Evolutionary conservation across 2,888 invertebrate species (phyloP).

Genomic region (Pandemis corylana): DNA sequence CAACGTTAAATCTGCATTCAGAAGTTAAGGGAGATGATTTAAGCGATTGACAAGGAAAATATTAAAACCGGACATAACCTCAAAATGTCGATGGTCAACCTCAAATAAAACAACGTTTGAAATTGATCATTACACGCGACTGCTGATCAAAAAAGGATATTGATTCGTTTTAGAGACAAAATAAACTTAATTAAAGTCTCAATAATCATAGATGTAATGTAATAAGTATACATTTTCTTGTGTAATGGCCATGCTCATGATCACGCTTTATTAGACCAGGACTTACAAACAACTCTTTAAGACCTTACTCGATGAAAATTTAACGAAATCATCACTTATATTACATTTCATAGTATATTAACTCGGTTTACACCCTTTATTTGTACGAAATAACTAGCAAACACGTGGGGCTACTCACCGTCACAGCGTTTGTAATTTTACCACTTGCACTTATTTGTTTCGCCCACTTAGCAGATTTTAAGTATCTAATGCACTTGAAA

Average conservation of each 20-base stretch:
- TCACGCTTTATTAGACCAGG: neutral
- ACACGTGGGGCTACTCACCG: slow-evolving; percentile 56
- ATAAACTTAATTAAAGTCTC: neutral
- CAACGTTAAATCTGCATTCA: neutral
- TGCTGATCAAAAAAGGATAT: neutral
- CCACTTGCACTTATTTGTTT: slow-evolving; percentile 59
- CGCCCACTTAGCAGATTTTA: slow-evolving; percentile 49
- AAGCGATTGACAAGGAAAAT: neutral
- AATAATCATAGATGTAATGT: neutral
- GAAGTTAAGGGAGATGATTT: neutral
- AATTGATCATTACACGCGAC: neutral
- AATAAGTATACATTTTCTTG: neutral
- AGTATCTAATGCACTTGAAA: slow-evolving; percentile 50
- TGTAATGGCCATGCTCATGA: neutral
- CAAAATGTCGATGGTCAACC: slow-evolving; percentile 41
- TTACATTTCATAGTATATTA: slow-evolving; percentile 49
- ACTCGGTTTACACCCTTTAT: slow-evolving; percentile 45
- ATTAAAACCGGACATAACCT: slow-evolving; percentile 49
- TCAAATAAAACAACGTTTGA: neutral
- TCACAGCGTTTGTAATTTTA: slow-evolving; percentile 34
- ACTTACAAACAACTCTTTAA: neutral
- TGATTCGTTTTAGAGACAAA: neutral
- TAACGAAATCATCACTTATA: slow-evolving; percentile 43
- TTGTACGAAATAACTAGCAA: slow-evolving; percentile 46
- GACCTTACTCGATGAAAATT: slow-evolving; percentile 30